These are phyloP conservation scores for Bombyx mandarina DNA, from an alignment of 1,140 invertebrate species.

Conservation along the genomic window DNA sequence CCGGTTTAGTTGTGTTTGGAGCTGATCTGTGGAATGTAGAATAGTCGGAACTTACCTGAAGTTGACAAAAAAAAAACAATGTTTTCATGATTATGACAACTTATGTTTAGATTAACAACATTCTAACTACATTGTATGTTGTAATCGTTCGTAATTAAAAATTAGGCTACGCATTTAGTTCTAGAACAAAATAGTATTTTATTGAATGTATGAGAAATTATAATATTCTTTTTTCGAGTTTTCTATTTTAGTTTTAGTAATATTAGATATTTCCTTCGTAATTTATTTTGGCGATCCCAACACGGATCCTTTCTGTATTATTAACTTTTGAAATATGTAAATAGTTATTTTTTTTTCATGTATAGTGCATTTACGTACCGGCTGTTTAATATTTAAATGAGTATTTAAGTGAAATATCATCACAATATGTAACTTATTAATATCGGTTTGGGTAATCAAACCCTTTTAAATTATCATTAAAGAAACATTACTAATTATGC, in stretches of 20 bases:
- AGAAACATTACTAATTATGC: conserved; percentile 46
- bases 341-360: conserved; percentile 44
- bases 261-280: conserved; percentile 39
- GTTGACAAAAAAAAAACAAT: conserved; percentile 8
- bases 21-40: conserved; percentile 29
- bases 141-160: conserved; percentile 14
- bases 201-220: conserved; percentile 17
- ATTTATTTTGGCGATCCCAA: conserved; percentile 40
- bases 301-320: conserved; percentile 23
- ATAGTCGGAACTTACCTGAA: conserved; percentile 7
- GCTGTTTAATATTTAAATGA: conserved; percentile 54
- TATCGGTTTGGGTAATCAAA: conserved; percentile 15
- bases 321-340: conserved; percentile 34
- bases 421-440: conserved; percentile 31
- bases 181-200: conserved; percentile 43
- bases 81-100: conserved; percentile 1
- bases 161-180: conserved; percentile 23
- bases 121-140: not conserved
- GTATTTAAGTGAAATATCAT: conserved; percentile 33
- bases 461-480: conserved; percentile 23
- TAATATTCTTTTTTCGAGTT: conserved; percentile 22
- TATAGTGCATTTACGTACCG: conserved; percentile 62
- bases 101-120: too few relatives aligned
- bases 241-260: conserved; percentile 24
- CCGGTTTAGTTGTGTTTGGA: conserved; percentile 39